A percentile compares a stretch with the other conserved stretches of the same genome.
phyloP scores from a whole-genome alignment of 2,888 invertebrate genomes.

The Acleris laterana region DNA sequence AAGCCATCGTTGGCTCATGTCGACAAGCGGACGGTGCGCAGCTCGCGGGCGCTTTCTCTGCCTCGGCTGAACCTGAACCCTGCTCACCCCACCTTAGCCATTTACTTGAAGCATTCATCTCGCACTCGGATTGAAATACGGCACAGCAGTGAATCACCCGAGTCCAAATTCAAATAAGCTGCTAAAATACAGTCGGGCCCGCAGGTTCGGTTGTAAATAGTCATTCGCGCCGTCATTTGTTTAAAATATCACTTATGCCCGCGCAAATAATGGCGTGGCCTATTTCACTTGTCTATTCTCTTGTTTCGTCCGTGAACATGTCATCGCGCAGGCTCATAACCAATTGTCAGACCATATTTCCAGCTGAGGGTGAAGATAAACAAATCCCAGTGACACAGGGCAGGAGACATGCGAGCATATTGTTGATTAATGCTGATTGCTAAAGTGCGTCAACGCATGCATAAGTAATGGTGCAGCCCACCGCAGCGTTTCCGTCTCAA shows the following conservation, averaged over 20 bases:
- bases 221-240: constrained; percentile 36
- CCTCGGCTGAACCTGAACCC: constrained; percentile 30
- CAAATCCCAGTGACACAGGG: constrained; percentile 70
- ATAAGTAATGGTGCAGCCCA: constrained; percentile 79
- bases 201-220: constrained; percentile 33
- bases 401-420: constrained; percentile 73
- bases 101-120: constrained; percentile 25
- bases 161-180: constrained; percentile 38
- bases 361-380: constrained; percentile 71
- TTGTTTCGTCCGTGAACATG: constrained; percentile 53
- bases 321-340: constrained; percentile 50
- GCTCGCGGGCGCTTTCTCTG: constrained; percentile 42
- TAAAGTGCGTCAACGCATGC: constrained; percentile 80
- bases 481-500: constrained; percentile 75
- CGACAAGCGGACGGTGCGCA: constrained; percentile 60
- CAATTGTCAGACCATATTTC: constrained; percentile 65
- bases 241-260: constrained; percentile 38
- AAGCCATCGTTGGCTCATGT: constrained; percentile 70
- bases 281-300: constrained; percentile 59
- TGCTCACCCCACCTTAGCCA: constrained; percentile 32
- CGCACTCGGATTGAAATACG: constrained; percentile 31
- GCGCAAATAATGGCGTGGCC: constrained; percentile 47
- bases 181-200: constrained; percentile 32
- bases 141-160: constrained; percentile 31
- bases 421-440: constrained; percentile 83